Evolutionary conservation across 30 jellyfish, hydroid and myxozoan genomes (phyloP).

Genomic region (Catostylus mosaicus): DNA sequence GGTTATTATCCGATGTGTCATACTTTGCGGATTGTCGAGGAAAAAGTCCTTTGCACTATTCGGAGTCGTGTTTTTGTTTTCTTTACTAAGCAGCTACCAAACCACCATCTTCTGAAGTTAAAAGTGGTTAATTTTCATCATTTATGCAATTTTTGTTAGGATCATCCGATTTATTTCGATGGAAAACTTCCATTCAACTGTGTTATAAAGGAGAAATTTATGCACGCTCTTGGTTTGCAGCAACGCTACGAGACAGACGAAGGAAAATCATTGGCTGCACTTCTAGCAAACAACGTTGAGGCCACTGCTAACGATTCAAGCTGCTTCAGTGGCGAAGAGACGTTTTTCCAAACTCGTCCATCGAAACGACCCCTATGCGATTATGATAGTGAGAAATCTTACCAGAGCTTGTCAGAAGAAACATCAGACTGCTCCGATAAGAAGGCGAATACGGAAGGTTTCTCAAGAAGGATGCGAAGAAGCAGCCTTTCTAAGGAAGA

Average conservation of each 20-base stretch:
- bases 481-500: conserved; percentile 67
- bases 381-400: neutral
- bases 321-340: neutral
- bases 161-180: neutral
- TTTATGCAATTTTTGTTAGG: conserved; percentile 12
- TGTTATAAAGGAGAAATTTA: conserved; percentile 5
- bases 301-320: neutral
- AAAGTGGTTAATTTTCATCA: too few species aligned
- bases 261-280: neutral
- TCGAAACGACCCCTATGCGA: neutral
- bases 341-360: neutral
- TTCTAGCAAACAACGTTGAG: neutral
- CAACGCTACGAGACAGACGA: neutral
- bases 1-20: too few species aligned
- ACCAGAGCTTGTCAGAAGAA: conserved; percentile 42
- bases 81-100: too few species aligned
- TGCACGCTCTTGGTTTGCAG: conserved; percentile 30
- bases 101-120: too few species aligned
- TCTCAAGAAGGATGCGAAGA: conserved; percentile 8
- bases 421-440: conserved; percentile 34
- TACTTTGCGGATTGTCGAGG: too few species aligned
- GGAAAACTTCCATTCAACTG: conserved; percentile 9
- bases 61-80: too few species aligned
- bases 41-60: too few species aligned
- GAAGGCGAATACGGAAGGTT: neutral